phyloP scores from a whole-genome alignment of 2,797 vertebrate genomes.

The Coendou prehensilis region DNA sequence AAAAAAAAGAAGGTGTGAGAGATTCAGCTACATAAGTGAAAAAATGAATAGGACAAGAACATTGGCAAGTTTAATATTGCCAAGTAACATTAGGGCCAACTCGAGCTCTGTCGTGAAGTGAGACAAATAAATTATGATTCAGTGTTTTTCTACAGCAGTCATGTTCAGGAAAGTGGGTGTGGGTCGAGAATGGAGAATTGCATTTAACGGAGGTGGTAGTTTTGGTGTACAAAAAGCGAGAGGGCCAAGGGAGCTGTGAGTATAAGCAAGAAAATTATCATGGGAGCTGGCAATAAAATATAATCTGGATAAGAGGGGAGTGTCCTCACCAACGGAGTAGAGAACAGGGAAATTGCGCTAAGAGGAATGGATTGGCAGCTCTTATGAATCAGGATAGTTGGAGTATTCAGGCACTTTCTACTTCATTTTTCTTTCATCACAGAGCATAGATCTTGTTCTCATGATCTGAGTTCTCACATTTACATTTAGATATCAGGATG shows the following conservation, averaged over 20 bases:
- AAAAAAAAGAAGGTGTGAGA: neutral
- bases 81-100: neutral
- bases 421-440: neutral
- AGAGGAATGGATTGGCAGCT: neutral
- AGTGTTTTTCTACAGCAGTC: neutral
- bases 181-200: neutral
- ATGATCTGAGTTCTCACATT: conserved; percentile 1
- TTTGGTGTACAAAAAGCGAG: neutral
- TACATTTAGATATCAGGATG: neutral
- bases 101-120: neutral
- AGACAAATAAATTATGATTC: neutral
- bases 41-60: neutral
- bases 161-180: neutral
- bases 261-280: neutral
- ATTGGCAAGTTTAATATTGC: neutral
- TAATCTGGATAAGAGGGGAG: neutral
- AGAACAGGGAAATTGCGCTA: neutral
- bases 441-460: neutral
- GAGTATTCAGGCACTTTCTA: neutral
- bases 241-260: neutral
- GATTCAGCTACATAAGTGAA: neutral
- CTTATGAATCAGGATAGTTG: neutral
- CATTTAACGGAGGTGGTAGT: neutral
- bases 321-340: neutral
- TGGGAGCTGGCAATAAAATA: neutral